Percentiles rank a stretch among this genome's conserved stretches.
Evolutionary conservation across 1,140 invertebrate genomes (phyloP).

Genomic region (Aphis craccivora): DNA sequence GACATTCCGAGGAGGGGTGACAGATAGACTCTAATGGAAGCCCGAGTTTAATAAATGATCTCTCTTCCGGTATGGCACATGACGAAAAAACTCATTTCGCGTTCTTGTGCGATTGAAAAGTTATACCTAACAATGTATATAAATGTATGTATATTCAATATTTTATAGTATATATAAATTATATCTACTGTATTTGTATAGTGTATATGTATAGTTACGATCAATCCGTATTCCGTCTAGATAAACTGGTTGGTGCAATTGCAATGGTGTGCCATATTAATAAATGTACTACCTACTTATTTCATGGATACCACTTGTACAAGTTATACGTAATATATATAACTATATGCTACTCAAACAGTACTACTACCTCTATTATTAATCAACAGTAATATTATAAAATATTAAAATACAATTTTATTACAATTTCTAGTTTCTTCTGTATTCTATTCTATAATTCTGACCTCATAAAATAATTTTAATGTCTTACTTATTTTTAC

Average conservation of each 20-base stretch:
- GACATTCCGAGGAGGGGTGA: not conserved
- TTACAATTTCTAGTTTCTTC: too few species aligned
- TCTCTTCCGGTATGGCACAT: slow-evolving; percentile 49
- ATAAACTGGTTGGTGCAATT: not conserved
- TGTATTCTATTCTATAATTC: too few species aligned
- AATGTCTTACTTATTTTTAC: too few species aligned
- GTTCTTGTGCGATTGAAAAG: slow-evolving; percentile 26
- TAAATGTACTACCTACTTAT: not conserved
- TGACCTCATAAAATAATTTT: too few species aligned
- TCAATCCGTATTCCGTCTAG: not conserved
- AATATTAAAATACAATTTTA: too few species aligned
- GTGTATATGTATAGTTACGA: not conserved
- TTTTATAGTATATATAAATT: not conserved
- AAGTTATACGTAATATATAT: not conserved
- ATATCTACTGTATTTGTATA: not conserved
- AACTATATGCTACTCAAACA: not conserved
- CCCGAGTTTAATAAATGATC: slow-evolving; percentile 54
- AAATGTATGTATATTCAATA: not conserved
- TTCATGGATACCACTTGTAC: not conserved
- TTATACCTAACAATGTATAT: not conserved
- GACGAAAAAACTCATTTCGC: slow-evolving; percentile 54
- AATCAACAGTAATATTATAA: too few species aligned
- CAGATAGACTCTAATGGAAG: slow-evolving; percentile 54
- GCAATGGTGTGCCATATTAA: not conserved
- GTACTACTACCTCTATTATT: not conserved